phyloP scores from a whole-genome alignment of 2,797 vertebrate genomes.

The Rousettus madagascariensis region DNA sequence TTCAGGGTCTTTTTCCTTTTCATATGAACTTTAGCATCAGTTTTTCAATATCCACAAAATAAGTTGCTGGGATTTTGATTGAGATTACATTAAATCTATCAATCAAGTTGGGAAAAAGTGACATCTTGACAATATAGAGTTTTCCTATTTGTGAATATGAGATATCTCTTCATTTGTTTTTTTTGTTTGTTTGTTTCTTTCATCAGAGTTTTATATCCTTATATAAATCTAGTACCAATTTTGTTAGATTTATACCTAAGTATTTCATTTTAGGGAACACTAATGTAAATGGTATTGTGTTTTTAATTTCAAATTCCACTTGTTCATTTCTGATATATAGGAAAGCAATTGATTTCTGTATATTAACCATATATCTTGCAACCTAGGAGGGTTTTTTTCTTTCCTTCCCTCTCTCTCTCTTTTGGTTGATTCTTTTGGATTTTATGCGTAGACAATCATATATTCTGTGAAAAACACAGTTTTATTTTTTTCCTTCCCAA shows the following conservation, averaged over 20 bases:
- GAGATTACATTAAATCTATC: neutral
- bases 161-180: neutral
- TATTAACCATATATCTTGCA: neutral
- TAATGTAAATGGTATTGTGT: neutral
- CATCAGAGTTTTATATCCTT: neutral
- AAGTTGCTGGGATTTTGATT: neutral
- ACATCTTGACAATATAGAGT: neutral
- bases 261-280: neutral
- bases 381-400: too few relatives aligned
- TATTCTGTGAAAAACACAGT: neutral
- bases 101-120: neutral
- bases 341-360: neutral
- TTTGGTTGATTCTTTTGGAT: neutral
- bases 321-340: neutral
- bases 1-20: neutral
- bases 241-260: neutral
- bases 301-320: neutral
- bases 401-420: too few relatives aligned
- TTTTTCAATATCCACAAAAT: neutral
- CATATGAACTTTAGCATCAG: neutral
- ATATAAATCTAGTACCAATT: neutral
- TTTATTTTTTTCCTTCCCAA: neutral
- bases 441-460: neutral
- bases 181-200: neutral
- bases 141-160: neutral